Evolutionary conservation across 2,113 vertebrate genomes (phyloP).

Genomic region (Larimichthys polyactis): DNA sequence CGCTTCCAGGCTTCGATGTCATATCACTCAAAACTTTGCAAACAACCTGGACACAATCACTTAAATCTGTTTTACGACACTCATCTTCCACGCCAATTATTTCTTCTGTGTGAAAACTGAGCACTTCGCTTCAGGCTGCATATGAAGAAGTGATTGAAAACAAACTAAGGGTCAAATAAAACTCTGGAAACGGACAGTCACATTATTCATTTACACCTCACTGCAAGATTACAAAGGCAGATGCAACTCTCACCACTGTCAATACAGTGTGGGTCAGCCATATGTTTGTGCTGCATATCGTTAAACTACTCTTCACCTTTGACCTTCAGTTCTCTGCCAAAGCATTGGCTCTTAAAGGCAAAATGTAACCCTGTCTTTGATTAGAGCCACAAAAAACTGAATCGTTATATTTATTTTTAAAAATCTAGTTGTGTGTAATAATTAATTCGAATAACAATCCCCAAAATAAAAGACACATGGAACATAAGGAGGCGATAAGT

Average conservation of each 20-base stretch:
- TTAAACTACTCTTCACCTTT: constrained; percentile 38
- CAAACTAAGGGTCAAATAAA: neutral
- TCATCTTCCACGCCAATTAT: constrained; percentile 9
- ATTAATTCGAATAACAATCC: neutral
- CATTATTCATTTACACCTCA: neutral
- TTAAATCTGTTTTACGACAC: neutral
- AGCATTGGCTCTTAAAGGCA: neutral
- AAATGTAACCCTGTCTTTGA: neutral
- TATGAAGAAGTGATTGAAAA: neutral
- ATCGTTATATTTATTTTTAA: neutral
- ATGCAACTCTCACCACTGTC: neutral
- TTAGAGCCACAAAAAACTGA: neutral
- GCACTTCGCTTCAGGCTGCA: neutral
- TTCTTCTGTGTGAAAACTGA: neutral
- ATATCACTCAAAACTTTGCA: neutral
- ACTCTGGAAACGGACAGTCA: neutral
- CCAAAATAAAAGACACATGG: constrained; percentile 27
- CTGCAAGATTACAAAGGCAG: neutral
- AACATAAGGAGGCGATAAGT: constrained; percentile 34
- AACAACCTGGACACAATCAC: neutral
- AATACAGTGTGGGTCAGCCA: constrained; percentile 18
- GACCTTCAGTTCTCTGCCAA: constrained; percentile 45
- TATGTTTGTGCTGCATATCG: constrained; percentile 41
- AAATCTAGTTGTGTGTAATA: neutral
- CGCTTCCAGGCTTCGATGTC: neutral